Base-by-base conservation (phyloP, 2,888 invertebrate species). In the Gerosis bhagava region DNA sequence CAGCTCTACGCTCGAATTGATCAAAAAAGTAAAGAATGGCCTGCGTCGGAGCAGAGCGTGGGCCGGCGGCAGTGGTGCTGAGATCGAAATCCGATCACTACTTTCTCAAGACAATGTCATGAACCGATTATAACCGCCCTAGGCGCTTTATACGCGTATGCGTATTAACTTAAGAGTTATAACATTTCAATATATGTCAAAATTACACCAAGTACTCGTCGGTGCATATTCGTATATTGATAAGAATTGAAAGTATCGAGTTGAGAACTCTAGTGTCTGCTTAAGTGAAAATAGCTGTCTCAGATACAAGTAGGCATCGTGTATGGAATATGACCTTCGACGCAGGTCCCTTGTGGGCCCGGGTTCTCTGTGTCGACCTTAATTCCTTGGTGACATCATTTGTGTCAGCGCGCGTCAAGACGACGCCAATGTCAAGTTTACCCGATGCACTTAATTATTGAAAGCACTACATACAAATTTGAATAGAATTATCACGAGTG, bases 1-100 rank as follows among this genome's bases (percentile, higher is more conserved):
- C 67, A 60, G 66, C n/a, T n/a, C 70, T 63, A 68, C 70, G 77
- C 73, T 76, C 72, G 71, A 75, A 69, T 73, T 75, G 71, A 73
- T 74, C 66, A 72, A 75, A 77, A 59, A 72, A 63, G 57, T 58
- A 51, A 59, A 43, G 54, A 56, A 49, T 31, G 43, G 49, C 47
- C 51, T 34, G 49, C 43, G 31, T 31, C 29, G 29, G 46, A 37
- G 49, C 41, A 25, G 1, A 19, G 16, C 22, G 16, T 7, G 5
- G 36, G 21, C 32, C 8, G 26, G 22, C 19, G 11, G 8, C 26
- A 24, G 15, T 40, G 24, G 24, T 15, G 17, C 41, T 40, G 19
- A 36, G 16, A 50, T 36, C 28, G 29, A 31, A 17, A 22, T 21
- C 16, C 39, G 32, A 40, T 35, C 11, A 8, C 21, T 28, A 43